Evolutionary conservation across 2,113 vertebrate genomes (phyloP).

Genomic region (Pygoscelis antarcticus): DNA sequence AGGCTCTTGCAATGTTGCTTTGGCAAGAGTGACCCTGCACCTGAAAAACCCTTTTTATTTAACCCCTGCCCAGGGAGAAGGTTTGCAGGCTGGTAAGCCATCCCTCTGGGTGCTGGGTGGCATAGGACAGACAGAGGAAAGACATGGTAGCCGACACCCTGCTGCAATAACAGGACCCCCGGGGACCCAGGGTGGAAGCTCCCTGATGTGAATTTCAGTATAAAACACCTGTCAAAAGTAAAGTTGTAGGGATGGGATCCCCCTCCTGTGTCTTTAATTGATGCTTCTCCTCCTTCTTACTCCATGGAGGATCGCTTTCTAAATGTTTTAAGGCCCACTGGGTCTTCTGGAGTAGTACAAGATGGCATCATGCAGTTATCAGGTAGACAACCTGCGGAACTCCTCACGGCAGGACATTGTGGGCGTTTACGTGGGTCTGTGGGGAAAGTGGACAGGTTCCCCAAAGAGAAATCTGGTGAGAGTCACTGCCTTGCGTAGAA

Average conservation of each 20-base stretch:
- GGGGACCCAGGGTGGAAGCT: background rate
- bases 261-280: background rate
- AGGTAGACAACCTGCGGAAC: rapidly evolving
- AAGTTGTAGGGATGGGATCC: background rate
- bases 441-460: background rate
- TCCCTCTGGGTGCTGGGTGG: background rate
- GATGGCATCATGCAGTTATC: background rate
- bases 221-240: background rate
- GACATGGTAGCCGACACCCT: background rate
- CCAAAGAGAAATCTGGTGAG: no score
- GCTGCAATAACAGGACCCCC: background rate
- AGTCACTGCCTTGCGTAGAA: background rate
- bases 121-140: background rate
- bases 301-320: background rate
- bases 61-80: background rate
- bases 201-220: background rate
- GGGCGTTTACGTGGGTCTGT: rapidly evolving
- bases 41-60: background rate
- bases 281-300: background rate
- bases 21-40: background rate
- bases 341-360: background rate
- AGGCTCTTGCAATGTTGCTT: background rate
- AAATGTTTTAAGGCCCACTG: rapidly evolving
- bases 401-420: rapidly evolving
- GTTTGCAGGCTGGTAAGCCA: background rate